These are phyloP conservation scores for Parthenolecanium corni DNA, from an alignment of 2,888 invertebrate species.

Conservation along the genomic window DNA sequence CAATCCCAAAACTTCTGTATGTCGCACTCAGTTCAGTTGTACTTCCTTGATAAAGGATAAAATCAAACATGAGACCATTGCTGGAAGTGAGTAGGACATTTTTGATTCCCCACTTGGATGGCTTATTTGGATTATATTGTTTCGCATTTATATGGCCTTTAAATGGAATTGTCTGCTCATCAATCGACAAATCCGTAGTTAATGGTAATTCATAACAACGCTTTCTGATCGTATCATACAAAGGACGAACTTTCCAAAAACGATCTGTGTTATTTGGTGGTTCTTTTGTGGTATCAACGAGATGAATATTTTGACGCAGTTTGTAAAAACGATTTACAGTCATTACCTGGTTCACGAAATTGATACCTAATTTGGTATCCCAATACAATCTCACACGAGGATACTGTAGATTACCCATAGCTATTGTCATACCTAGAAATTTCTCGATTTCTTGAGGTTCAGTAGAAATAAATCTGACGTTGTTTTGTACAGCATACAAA, in stretches of 20 bases:
- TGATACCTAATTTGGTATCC: constrained; percentile 30
- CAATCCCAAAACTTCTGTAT: constrained; percentile 4
- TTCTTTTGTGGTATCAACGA: constrained; percentile 29
- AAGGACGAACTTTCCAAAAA: constrained; percentile 33
- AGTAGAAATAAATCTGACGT: not conserved
- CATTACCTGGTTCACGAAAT: constrained; percentile 32
- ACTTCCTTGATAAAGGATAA: constrained; percentile 35
- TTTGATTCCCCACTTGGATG: constrained; percentile 35
- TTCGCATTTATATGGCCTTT: constrained; percentile 34
- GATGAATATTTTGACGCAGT: constrained; percentile 33
- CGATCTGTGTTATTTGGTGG: constrained; percentile 28
- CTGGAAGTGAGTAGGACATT: constrained; percentile 33
- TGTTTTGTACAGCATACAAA: constrained; percentile 9
- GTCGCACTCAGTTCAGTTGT: too few species aligned
- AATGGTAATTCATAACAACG: constrained; percentile 31
- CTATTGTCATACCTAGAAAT: too few species aligned
- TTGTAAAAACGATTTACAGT: constrained; percentile 32
- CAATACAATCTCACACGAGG: constrained; percentile 33
- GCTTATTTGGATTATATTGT: constrained; percentile 35
- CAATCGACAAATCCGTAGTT: constrained; percentile 32
- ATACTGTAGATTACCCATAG: constrained; percentile 34
- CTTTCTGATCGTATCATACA: constrained; percentile 32
- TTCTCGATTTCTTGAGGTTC: constrained; percentile 31
- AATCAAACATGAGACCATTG: constrained; percentile 34
- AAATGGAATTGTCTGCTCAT: constrained; percentile 37